These are phyloP conservation scores for Forbesichthys agassizii DNA, from an alignment of 2,113 vertebrate species.

Conservation along the genomic window DNA sequence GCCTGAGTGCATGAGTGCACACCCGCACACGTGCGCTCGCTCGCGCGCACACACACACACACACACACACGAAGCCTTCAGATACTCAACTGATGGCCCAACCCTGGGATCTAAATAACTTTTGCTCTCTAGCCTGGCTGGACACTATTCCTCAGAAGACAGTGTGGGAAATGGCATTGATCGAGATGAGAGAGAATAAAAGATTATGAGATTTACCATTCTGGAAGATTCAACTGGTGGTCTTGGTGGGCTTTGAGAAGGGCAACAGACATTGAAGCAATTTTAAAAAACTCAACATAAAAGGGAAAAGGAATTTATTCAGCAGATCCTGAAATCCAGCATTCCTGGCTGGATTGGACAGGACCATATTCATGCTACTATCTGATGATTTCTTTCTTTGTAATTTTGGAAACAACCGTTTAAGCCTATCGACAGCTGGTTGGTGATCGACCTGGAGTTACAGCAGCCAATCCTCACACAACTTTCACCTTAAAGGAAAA, in stretches of 20 bases:
- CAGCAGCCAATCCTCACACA: neutral
- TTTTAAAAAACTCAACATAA: neutral
- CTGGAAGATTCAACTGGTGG: no score
- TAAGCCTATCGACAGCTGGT: neutral
- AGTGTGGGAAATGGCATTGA: neutral
- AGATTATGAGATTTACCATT: neutral
- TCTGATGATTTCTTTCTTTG: neutral
- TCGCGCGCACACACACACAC: slow-evolving; percentile 14
- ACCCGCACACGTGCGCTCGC: slow-evolving; percentile 11
- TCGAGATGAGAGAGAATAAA: slow-evolving; percentile 32
- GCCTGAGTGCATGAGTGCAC: neutral
- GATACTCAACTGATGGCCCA: slow-evolving; percentile 43
- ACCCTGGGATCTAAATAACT: slow-evolving; percentile 67
- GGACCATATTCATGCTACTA: neutral
- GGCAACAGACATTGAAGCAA: neutral
- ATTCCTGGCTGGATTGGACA: neutral
- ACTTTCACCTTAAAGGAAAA: neutral
- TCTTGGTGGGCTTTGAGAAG: neutral
- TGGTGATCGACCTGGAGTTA: slow-evolving; percentile 3
- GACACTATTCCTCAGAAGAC: slow-evolving; percentile 16
- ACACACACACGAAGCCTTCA: slow-evolving; percentile 13
- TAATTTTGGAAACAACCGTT: neutral
- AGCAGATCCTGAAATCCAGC: neutral
- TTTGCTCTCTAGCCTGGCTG: slow-evolving; percentile 46
- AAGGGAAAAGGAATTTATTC: neutral